Evolutionary conservation across 2,113 vertebrate species (phyloP), one percentile per base, ranked within the genome.

Genomic region (Anser brachyrhynchus): DNA sequence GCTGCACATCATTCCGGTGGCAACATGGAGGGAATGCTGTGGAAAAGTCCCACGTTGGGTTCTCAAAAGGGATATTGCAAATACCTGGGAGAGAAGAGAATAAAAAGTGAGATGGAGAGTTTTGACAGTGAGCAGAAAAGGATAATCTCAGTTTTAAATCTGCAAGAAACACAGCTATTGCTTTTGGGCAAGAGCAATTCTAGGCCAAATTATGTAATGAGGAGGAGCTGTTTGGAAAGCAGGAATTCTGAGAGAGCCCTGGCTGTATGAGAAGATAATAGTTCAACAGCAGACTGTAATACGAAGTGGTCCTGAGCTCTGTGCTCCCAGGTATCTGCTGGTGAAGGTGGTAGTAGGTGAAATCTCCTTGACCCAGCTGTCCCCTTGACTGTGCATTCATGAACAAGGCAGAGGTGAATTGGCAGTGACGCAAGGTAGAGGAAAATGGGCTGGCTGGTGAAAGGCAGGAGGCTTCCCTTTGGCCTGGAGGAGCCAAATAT

Each of bases 121-220:
- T 86, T 57, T 84, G 80, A 73, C 94, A 96, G 89, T 1, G 26
- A 93, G 85, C 94, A 97, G 95, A 95, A 93, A 95, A 94, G 93
- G 92, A 94, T 95, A 96, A 91, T 97, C 89, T 96, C 74, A 75
- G 87, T 89, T 95, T 97, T 92, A 96, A 95, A 97, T 91, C 95
- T 95, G 95, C 22, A 21, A 96, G 89, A 96, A 97, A 96, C 93
- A 77, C 82, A 93, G 91, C 78, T 92, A 90, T 83, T 96, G 97
- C 96, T 97, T 98, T 96, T 97, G 96, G 97, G 97, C 97, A 96
- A 97, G 95, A 97, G 44, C 96, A 95, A 96, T 96, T 95, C 93
- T 11, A 96, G 95, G 92, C 94, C 79, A 91, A 92, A 94, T 97
- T 98, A 97, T 96, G 88, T 97, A 97, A 98, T 92, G 92, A 93